A percentile compares a stretch with the other conserved stretches of the same genome.
Conservation (phyloP, 1,140 invertebrate species). For the Sycophaga agraensis region DNA sequence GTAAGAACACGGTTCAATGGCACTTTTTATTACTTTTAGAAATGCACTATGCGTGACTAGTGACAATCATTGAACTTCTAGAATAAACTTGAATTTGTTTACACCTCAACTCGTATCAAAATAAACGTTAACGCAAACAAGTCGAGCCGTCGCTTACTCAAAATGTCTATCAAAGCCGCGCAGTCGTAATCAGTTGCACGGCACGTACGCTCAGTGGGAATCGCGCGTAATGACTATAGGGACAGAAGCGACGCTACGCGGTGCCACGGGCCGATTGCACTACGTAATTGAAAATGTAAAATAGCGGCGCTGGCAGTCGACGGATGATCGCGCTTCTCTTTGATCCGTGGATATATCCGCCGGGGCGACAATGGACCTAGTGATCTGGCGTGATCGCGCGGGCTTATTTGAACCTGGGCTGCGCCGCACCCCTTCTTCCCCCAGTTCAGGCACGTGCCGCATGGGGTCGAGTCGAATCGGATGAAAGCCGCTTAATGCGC, state of each 20-base stretch:
- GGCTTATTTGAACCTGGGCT: not conserved
- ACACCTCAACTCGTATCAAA: too few relatives aligned
- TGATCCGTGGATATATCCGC: slow-evolving; percentile 30
- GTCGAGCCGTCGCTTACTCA: too few relatives aligned
- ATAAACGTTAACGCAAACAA: too few relatives aligned
- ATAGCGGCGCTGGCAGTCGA: not conserved
- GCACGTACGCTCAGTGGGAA: too few relatives aligned
- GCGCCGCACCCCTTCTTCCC: not conserved
- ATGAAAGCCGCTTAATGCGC: slow-evolving; percentile 9
- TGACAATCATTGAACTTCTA: not conserved
- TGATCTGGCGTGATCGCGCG: not conserved
- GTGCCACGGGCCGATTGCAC: too few relatives aligned
- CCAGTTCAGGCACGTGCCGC: slow-evolving; percentile 1
- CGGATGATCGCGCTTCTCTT: slow-evolving; percentile 11
- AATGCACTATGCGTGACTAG: too few relatives aligned
- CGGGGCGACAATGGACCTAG: not conserved
- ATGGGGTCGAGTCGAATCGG: not conserved
- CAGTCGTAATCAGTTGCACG: too few relatives aligned
- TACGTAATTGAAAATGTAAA: slow-evolving; percentile 39
- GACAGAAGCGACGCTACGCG: not conserved
- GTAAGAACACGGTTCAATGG: too few relatives aligned
- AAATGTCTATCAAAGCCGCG: too few relatives aligned
- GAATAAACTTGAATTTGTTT: slow-evolving; percentile 6
- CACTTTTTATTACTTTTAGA: too few relatives aligned
- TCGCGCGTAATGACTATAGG: not conserved